phyloP scores from a whole-genome alignment of 2,113 vertebrate species.

The Mus pahari region DNA sequence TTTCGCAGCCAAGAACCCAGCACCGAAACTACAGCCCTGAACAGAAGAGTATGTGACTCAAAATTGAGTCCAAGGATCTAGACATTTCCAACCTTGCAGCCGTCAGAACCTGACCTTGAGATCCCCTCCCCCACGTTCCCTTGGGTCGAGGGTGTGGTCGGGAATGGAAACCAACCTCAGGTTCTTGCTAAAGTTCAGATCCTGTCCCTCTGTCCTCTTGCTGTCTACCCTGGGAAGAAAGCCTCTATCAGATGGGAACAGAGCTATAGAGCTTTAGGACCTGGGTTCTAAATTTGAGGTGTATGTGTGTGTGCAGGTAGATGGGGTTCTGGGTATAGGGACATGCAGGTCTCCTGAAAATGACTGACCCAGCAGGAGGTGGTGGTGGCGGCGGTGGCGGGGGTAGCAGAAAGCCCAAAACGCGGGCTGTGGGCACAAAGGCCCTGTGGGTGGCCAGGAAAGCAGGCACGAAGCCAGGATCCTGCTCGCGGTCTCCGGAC shows the following conservation, averaged over 20 bases:
- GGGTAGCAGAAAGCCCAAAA: slow-evolving; percentile 89
- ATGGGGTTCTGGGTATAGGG: background rate
- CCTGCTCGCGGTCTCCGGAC: slow-evolving; percentile 84
- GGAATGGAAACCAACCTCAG: slow-evolving; percentile 61
- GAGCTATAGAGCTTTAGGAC: background rate
- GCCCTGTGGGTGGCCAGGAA: slow-evolving; percentile 92
- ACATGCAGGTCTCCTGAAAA: accelerated
- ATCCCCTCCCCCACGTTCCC: background rate
- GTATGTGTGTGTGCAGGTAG: too few relatives aligned
- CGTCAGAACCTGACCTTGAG: background rate
- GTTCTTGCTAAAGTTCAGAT: slow-evolving; percentile 61
- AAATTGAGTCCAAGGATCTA: background rate
- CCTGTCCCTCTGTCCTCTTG: slow-evolving; percentile 3
- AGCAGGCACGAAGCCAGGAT: slow-evolving; percentile 88
- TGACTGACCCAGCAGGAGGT: slow-evolving; percentile 51
- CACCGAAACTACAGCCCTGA: slow-evolving; percentile 83
- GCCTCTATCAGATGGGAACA: background rate
- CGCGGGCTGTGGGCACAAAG: slow-evolving; percentile 85
- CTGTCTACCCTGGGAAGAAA: slow-evolving; percentile 51
- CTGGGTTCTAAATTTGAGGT: background rate
- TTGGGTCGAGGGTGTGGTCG: background rate
- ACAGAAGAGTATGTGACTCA: background rate
- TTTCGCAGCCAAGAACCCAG: slow-evolving; percentile 92
- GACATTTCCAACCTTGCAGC: background rate
- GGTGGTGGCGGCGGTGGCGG: slow-evolving; percentile 65